Percentiles rank a stretch among this genome's conserved stretches.
phyloP scores from a whole-genome alignment of 2,113 vertebrate species.

The Leiothrix lutea region DNA sequence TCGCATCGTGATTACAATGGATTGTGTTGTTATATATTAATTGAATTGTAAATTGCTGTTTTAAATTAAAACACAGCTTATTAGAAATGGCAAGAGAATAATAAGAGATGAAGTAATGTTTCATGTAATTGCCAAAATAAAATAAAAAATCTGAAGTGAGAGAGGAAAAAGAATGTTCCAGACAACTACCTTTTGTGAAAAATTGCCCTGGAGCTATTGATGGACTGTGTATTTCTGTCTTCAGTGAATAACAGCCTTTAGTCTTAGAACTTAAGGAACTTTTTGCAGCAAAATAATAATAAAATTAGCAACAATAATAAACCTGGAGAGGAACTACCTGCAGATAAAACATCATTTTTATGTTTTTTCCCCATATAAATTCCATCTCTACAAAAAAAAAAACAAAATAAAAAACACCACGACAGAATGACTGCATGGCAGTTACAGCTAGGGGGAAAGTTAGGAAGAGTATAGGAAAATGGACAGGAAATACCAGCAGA shows the following conservation, averaged over 20 bases:
- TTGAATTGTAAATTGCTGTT: slow-evolving; percentile 73
- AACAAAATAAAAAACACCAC: background rate
- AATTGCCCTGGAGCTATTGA: background rate
- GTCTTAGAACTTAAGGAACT: background rate
- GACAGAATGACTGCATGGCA: background rate
- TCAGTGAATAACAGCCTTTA: background rate
- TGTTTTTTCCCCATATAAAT: background rate
- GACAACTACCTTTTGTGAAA: background rate
- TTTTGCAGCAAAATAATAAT: background rate
- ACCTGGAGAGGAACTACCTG: background rate
- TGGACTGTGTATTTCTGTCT: background rate
- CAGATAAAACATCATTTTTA: background rate
- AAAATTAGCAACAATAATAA: background rate
- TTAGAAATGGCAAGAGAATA: slow-evolving; percentile 64
- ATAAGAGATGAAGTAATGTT: slow-evolving; percentile 59
- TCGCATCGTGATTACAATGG: slow-evolving; percentile 68
- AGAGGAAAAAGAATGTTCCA: background rate
- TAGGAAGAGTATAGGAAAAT: background rate
- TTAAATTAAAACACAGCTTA: slow-evolving; percentile 76
- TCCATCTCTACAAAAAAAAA: background rate
- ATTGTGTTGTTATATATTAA: slow-evolving; percentile 76
- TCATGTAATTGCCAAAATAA: slow-evolving; percentile 64
- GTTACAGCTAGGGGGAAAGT: background rate
- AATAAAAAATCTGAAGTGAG: slow-evolving; percentile 45
- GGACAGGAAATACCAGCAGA: background rate